phyloP scores from a whole-genome alignment of 1,140 invertebrate genomes.

The Drosophila erecta region DNA sequence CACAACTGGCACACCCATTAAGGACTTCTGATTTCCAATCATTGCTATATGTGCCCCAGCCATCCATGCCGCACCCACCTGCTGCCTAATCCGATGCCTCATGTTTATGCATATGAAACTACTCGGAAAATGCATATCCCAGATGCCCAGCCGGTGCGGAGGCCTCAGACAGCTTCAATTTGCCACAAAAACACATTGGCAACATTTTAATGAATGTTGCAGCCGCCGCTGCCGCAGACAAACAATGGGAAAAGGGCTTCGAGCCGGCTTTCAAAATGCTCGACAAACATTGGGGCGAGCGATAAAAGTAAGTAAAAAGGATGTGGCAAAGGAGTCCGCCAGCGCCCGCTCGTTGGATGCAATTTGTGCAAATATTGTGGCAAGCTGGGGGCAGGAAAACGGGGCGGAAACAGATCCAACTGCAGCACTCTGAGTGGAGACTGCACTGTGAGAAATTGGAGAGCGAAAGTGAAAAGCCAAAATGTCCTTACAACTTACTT shows the following conservation, averaged over 20 bases:
- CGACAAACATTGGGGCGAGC: slow-evolving; percentile 70
- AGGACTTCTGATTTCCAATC: slow-evolving; percentile 46
- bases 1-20: slow-evolving; percentile 24
- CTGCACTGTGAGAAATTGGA: not conserved
- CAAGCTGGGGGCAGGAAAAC: slow-evolving; percentile 14
- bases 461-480: no score
- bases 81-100: slow-evolving; percentile 55
- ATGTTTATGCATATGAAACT: slow-evolving; percentile 57
- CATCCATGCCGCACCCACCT: slow-evolving; percentile 8
- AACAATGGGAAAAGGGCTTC: slow-evolving; percentile 66
- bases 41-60: slow-evolving; percentile 19
- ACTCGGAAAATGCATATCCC: slow-evolving; percentile 62
- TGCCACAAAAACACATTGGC: slow-evolving; percentile 82
- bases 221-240: slow-evolving; percentile 49
- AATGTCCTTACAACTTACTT: no score
- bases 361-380: slow-evolving; percentile 77
- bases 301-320: slow-evolving; percentile 78
- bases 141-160: slow-evolving; percentile 19
- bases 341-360: slow-evolving; percentile 52
- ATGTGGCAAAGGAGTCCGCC: slow-evolving; percentile 44
- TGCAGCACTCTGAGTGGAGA: slow-evolving; percentile 22
- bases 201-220: slow-evolving; percentile 82
- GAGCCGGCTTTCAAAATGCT: slow-evolving; percentile 68
- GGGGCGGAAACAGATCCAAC: slow-evolving; percentile 30
- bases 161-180: slow-evolving; percentile 72